A percentile compares a stretch with the other conserved stretches of the same genome.
Conservation (phyloP, 2,888 invertebrate species). For the Pandemis heparana region DNA sequence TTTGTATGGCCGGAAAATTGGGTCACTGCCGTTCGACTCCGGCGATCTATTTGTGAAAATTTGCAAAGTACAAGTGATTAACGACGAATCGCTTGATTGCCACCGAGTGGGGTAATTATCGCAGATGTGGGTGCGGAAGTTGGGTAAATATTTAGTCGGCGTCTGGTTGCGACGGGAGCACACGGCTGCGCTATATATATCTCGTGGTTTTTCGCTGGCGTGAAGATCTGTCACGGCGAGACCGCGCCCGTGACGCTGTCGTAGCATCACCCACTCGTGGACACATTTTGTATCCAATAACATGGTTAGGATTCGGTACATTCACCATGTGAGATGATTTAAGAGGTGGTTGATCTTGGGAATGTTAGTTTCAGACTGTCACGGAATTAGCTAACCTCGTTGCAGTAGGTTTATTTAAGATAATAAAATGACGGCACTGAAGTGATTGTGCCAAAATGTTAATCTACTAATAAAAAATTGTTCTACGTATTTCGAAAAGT, state of each 20-base stretch:
- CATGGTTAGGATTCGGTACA: not conserved
- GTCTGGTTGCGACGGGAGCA: slow-evolving; percentile 31
- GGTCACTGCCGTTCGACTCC: slow-evolving; percentile 12
- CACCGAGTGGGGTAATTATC: slow-evolving; percentile 32
- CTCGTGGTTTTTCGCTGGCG: slow-evolving; percentile 49
- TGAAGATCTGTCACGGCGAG: slow-evolving; percentile 49
- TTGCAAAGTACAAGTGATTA: slow-evolving; percentile 31
- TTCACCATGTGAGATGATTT: not conserved
- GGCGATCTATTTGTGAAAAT: slow-evolving; percentile 35
- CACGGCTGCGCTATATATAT: slow-evolving; percentile 50
- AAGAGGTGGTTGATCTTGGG: not conserved
- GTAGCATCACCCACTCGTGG: not conserved
- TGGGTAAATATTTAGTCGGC: slow-evolving; percentile 41
- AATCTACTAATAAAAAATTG: too few species aligned
- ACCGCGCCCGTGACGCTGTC: slow-evolving; percentile 23
- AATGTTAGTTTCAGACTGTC: not conserved
- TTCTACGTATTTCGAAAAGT: too few species aligned
- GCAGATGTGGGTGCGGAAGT: slow-evolving; percentile 27
- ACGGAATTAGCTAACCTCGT: not conserved
- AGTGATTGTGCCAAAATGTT: too few species aligned
- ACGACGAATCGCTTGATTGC: slow-evolving; percentile 21
- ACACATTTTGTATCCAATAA: slow-evolving; percentile 25
- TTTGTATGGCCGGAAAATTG: slow-evolving; percentile 24
- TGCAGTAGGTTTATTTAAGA: too few species aligned
- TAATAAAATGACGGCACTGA: too few species aligned